Evolutionary conservation across 2,113 vertebrate genomes (phyloP).

Genomic region (Scopus umbretta): DNA sequence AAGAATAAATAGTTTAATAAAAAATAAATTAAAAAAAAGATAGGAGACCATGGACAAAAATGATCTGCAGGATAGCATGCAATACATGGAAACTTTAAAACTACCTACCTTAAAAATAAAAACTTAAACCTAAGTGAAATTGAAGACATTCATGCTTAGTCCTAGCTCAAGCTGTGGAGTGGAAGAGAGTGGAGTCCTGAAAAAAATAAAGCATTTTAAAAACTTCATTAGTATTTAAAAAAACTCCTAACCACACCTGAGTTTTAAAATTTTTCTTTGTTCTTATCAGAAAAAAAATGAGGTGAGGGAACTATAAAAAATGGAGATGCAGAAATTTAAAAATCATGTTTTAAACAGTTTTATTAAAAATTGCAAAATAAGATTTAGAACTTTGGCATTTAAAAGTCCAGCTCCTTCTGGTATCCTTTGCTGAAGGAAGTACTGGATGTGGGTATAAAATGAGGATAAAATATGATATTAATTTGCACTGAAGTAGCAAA

Average conservation of each 20-base stretch:
- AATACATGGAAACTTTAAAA: background rate
- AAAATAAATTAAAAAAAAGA: background rate
- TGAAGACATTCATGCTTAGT: background rate
- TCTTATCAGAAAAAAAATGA: background rate
- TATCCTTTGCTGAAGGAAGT: constrained; percentile 4
- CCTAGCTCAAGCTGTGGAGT: background rate
- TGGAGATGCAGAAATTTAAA: background rate
- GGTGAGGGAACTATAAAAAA: background rate
- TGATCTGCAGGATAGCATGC: background rate
- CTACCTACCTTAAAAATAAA: background rate
- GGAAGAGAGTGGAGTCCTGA: background rate
- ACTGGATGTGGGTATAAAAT: background rate
- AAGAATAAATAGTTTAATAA: background rate
- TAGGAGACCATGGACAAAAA: background rate
- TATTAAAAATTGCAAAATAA: constrained; percentile 17
- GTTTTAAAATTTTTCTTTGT: background rate
- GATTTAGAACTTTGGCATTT: constrained; percentile 41
- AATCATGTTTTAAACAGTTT: background rate
- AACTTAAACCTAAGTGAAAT: background rate
- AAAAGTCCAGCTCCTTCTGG: constrained; percentile 1
- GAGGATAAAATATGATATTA: constrained; percentile 44
- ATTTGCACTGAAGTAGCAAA: constrained; percentile 56
- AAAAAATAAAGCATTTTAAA: background rate
- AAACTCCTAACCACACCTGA: background rate
- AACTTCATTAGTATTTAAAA: background rate